Percentiles rank a stretch among this genome's conserved stretches.
Evolutionary conservation across 23 tunicate species (phyloP).

Genomic region (Styela plicata): DNA sequence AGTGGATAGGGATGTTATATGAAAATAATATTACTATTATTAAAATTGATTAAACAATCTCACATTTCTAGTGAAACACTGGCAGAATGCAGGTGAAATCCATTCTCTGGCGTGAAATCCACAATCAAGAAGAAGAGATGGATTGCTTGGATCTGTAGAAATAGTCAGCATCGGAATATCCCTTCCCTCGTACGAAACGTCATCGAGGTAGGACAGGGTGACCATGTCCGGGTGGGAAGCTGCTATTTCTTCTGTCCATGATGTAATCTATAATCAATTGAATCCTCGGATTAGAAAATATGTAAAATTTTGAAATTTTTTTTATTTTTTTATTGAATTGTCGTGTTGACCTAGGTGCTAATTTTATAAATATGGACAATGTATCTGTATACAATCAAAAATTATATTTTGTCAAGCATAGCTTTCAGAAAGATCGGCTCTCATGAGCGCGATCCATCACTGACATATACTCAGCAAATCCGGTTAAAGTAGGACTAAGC

Average conservation of each 20-base stretch:
- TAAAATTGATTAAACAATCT: slow-evolving; percentile 22
- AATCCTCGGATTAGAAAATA: background rate
- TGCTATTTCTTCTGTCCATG: slow-evolving; percentile 52
- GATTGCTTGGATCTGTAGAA: slow-evolving; percentile 32
- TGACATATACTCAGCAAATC: too few species aligned
- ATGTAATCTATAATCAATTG: slow-evolving; percentile 20
- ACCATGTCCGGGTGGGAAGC: slow-evolving; percentile 9
- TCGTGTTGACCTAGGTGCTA: too few species aligned
- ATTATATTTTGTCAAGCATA: too few species aligned
- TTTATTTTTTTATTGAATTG: too few species aligned
- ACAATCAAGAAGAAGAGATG: slow-evolving; percentile 80
- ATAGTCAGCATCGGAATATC: slow-evolving; percentile 56
- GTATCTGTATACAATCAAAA: too few species aligned
- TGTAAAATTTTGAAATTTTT: too few species aligned
- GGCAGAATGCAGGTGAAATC: slow-evolving; percentile 98
- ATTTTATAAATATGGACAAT: too few species aligned
- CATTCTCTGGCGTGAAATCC: slow-evolving; percentile 99
- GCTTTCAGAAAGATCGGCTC: too few species aligned
- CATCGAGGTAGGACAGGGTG: background rate
- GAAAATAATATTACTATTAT: background rate
- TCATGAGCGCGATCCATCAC: too few species aligned
- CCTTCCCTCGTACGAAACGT: slow-evolving; percentile 44
- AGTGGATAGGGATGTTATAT: too few species aligned
- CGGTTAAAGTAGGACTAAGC: too few species aligned
- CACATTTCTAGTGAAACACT: slow-evolving; percentile 84